Conservation (phyloP, 37 sponge, comb jelly and placozoan species). For the Petrosia ficiformis region DNA sequence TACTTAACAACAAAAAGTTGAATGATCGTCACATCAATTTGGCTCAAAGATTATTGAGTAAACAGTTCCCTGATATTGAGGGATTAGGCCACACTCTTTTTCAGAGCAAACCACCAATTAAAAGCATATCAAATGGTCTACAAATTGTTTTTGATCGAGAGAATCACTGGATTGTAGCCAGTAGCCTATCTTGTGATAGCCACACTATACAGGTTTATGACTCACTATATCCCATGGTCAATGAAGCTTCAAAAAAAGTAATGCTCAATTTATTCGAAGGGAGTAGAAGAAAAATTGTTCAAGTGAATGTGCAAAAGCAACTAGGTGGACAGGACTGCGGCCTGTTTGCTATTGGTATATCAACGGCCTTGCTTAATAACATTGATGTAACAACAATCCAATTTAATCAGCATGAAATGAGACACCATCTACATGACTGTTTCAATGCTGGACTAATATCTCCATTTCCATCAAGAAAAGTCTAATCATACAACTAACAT, state of each 20-base stretch:
- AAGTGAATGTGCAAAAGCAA: conserved; percentile 31
- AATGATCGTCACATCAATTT: conserved; percentile 34
- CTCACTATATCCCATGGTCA: conserved; percentile 12
- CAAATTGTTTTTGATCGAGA: conserved; percentile 24
- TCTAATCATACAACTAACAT: neutral
- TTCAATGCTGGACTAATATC: neutral
- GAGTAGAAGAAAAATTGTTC: neutral
- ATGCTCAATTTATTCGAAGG: conserved; percentile 18
- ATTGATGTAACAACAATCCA: neutral
- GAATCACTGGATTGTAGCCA: conserved; percentile 39
- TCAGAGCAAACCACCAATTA: neutral
- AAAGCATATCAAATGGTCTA: neutral
- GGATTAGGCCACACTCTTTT: conserved; percentile 15
- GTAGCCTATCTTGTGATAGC: conserved; percentile 12
- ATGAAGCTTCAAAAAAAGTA: conserved; percentile 13
- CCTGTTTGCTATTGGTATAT: conserved; percentile 45
- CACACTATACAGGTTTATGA: conserved; percentile 41
- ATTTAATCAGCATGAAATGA: conserved; percentile 35
- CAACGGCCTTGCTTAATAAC: conserved; percentile 35
- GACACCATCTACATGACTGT: conserved; percentile 26
- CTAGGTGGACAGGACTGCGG: conserved; percentile 42
- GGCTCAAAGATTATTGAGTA: conserved; percentile 22
- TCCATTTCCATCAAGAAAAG: neutral
- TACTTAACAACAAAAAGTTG: neutral
- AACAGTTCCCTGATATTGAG: conserved; percentile 16